Evolutionary conservation across 2,113 vertebrate species (phyloP).

Genomic region (Eurystomus gularis): DNA sequence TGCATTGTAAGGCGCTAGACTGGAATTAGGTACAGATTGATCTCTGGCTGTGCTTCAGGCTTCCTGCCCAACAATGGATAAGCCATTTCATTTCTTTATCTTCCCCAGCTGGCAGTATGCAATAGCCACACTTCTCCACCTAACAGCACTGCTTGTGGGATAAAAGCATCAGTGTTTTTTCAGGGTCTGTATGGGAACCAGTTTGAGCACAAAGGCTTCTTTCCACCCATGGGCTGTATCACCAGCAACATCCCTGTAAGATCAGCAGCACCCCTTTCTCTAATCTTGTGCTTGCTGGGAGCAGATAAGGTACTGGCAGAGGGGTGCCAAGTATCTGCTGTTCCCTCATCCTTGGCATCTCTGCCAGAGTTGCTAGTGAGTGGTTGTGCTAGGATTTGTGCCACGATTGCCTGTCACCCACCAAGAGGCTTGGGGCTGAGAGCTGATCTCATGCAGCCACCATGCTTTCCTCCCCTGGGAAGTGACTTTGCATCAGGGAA

Average conservation of each 20-base stretch:
- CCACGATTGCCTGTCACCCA: not conserved
- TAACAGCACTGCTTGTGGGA: not conserved
- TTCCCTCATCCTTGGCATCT: not conserved
- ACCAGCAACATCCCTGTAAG: not conserved
- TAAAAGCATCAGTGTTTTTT: not conserved
- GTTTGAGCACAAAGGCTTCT: not conserved
- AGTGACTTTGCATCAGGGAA: not conserved
- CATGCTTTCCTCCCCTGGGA: not conserved
- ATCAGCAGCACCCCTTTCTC: not conserved
- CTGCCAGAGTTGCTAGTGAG: not conserved
- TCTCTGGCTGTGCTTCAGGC: not conserved
- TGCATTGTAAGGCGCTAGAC: not conserved
- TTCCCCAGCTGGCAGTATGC: not conserved
- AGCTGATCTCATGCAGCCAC: not conserved
- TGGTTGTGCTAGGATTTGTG: not conserved
- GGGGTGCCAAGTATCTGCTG: not conserved
- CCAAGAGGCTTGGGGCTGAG: not conserved
- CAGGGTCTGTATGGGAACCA: not conserved
- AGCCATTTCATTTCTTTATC: not conserved
- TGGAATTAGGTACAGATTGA: not conserved
- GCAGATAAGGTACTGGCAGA: not conserved
- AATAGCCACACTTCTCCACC: not conserved
- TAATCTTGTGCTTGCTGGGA: not conserved
- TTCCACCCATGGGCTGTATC: not conserved
- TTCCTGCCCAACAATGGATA: rapidly evolving